Evolutionary conservation across 1,140 invertebrate genomes (phyloP), one percentile per base, ranked within the genome.

Genomic region (Lordiphosa collinella): DNA sequence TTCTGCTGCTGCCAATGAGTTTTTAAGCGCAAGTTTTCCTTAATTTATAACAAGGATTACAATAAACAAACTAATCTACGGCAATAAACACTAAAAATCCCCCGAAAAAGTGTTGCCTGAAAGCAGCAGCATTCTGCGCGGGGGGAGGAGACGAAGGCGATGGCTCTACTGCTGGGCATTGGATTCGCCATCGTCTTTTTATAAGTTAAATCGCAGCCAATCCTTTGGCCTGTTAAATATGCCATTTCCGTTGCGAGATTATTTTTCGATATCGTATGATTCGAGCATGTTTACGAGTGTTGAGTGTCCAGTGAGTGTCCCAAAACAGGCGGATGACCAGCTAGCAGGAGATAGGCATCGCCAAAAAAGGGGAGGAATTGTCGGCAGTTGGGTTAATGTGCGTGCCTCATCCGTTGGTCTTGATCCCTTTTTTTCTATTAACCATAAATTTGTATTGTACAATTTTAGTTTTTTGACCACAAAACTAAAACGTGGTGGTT

Each of bases 11-110:
- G 31, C 51, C 61, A 56, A 78, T 60, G 68, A 79, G 68, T 79
- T 69, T 69, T 79, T 71, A 59, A 74, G 76, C 78, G 58, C 67
- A 82, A 82, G 78, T 82, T 82, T 61, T 65, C 67, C 76, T 76
- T 82, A 84, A 84, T 84, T 84, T 84, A 84, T 78, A 84, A 78
- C 79, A 43, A 78, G 79, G 78, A 85, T 84, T 84, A 84, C 78
- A 84, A 85, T 84, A 84, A 84, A 84, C 78, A 85, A 84, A 85
- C 79, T 84, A 84, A 84, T 84, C 78, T 84, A 65, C 29, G 73
- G 68, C 79, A 84, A 84, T 84, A 84, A 84, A 84, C 79, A 78
- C 79, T 84, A 84, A 84, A 84, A 84, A 85, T 85, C 78, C 78
- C 72, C 72, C 79, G 18, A 22, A 35, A 78, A 78, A 84, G 72